Percentiles rank a stretch among this genome's conserved stretches.
These are phyloP conservation scores for Melieria crassipennis DNA, from an alignment of 2,888 invertebrate species.

Conservation along the genomic window DNA sequence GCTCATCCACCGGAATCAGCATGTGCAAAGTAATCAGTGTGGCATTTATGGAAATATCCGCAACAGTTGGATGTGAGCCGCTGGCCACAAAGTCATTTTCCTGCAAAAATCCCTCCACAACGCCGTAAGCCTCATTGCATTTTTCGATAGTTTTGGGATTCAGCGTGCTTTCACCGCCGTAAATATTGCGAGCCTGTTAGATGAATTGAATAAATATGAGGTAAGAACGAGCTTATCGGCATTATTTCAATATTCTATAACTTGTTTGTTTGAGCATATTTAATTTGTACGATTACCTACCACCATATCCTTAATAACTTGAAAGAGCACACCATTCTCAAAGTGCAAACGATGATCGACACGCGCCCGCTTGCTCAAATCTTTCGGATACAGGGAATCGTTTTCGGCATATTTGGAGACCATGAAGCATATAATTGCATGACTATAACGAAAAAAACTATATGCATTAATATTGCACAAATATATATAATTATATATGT, in stretches of 20 bases:
- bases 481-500: background rate
- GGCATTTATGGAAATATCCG: slow-evolving; percentile 67
- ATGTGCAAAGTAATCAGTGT: slow-evolving; percentile 62
- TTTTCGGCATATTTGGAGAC: slow-evolving; percentile 68
- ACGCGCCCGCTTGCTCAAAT: slow-evolving; percentile 67
- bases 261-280: background rate
- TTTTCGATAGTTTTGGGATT: slow-evolving; percentile 53
- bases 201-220: background rate
- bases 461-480: background rate
- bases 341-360: slow-evolving; percentile 70
- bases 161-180: slow-evolving; percentile 52
- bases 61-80: slow-evolving; percentile 58
- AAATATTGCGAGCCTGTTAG: slow-evolving; percentile 59
- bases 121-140: slow-evolving; percentile 56
- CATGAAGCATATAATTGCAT: slow-evolving; percentile 68
- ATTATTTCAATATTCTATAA: background rate
- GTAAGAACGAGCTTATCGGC: background rate
- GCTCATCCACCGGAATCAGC: slow-evolving; percentile 57
- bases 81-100: slow-evolving; percentile 55
- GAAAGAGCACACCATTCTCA: slow-evolving; percentile 68
- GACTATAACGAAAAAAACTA: slow-evolving; percentile 56
- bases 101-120: slow-evolving; percentile 61
- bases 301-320: slow-evolving; percentile 64
- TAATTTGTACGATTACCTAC: slow-evolving; percentile 57
- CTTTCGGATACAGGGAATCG: slow-evolving; percentile 70